Conservation (phyloP, 2,888 invertebrate species). For the Lasioglossum figueresi region DNA sequence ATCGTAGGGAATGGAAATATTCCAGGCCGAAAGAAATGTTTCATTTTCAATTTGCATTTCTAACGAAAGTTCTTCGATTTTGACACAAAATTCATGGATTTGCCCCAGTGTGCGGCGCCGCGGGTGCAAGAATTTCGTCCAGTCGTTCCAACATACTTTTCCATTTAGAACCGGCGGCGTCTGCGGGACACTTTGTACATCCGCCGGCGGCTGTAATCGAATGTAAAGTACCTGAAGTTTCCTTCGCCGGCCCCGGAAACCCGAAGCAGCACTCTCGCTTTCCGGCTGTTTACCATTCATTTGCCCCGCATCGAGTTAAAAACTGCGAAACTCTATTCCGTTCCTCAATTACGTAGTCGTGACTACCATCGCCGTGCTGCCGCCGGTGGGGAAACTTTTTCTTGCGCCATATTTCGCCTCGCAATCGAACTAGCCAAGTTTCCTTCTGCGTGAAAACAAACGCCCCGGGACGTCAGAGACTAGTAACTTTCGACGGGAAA, state of each 20-base stretch:
- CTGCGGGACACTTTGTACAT: background rate
- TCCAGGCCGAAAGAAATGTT: too few species aligned
- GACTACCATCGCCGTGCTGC: background rate
- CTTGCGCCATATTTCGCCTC: slow-evolving; percentile 27
- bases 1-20: too few species aligned
- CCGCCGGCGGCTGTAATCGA: slow-evolving; percentile 8
- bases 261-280: slow-evolving; percentile 25
- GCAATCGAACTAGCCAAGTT: slow-evolving; percentile 28
- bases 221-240: slow-evolving; percentile 1
- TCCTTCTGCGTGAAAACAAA: slow-evolving; percentile 3
- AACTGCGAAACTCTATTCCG: slow-evolving; percentile 29
- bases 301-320: slow-evolving; percentile 22
- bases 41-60: too few species aligned
- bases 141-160: background rate
- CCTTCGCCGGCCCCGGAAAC: background rate
- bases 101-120: background rate
- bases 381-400: slow-evolving; percentile 16
- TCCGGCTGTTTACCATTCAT: slow-evolving; percentile 28
- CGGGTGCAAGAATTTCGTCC: background rate
- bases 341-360: slow-evolving; percentile 25
- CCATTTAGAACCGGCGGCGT: background rate
- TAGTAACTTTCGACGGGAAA: background rate
- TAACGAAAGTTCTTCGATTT: too few species aligned
- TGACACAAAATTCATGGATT: too few species aligned
- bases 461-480: background rate